A percentile compares a stretch with the other conserved stretches of the same genome.
Conservation (phyloP, 2,113 vertebrate genomes). For the Circaetus gallicus region DNA sequence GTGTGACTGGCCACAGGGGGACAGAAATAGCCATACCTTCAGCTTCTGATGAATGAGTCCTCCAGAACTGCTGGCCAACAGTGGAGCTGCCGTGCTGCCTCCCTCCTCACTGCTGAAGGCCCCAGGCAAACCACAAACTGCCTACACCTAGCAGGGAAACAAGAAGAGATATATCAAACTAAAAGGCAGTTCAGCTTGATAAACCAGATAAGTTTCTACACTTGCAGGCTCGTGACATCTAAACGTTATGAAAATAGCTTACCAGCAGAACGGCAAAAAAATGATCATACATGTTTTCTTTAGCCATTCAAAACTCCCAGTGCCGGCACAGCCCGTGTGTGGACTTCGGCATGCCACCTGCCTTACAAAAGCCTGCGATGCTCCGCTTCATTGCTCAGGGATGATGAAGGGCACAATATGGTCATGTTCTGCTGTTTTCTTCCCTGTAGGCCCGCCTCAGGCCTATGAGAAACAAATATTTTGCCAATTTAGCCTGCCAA, state of each 20-base stretch:
- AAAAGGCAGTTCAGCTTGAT: constrained; percentile 30
- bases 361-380: neutral
- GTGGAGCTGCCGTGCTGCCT: fast-evolving
- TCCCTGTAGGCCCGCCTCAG: neutral
- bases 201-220: neutral
- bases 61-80: neutral
- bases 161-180: neutral
- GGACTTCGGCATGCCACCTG: neutral
- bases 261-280: neutral
- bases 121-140: neutral
- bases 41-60: fast-evolving
- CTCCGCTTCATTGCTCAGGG: neutral
- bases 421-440: neutral
- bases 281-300: neutral
- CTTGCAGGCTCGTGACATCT: neutral
- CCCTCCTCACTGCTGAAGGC: neutral
- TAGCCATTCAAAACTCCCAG: neutral
- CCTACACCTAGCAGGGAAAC: neutral
- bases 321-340: fast-evolving
- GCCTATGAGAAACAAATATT: neutral
- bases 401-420: neutral
- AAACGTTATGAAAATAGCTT: neutral
- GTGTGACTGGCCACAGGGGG: fast-evolving
- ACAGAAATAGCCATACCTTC: fast-evolving
- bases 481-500: neutral